Evolutionary conservation across 1,140 invertebrate species (phyloP).

Genomic region (Hycleus phaleratus): DNA sequence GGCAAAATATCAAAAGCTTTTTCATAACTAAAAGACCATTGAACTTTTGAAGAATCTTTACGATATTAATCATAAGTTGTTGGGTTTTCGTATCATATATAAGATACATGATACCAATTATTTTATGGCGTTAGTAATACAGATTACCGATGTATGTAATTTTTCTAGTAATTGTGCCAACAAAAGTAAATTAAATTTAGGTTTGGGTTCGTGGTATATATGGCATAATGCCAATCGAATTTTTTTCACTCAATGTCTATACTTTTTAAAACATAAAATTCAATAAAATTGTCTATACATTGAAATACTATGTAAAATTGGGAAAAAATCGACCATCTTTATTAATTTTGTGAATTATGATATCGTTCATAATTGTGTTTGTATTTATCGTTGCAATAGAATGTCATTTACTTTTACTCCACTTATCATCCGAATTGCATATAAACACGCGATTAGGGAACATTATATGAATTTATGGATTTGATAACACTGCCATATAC

Average conservation of each 20-base stretch:
- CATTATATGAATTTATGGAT: too few species aligned
- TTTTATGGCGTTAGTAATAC: slow-evolving; percentile 1
- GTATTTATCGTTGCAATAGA: too few species aligned
- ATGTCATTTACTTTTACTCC: too few species aligned
- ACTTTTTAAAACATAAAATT: not conserved
- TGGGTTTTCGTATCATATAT: not conserved
- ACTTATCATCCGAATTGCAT: too few species aligned
- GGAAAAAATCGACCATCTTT: too few species aligned
- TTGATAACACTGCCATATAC: too few species aligned
- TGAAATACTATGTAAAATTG: too few species aligned
- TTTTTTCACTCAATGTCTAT: not conserved
- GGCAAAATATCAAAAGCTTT: slow-evolving; percentile 8
- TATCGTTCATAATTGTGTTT: too few species aligned
- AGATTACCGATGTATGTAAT: slow-evolving; percentile 1
- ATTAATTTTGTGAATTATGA: too few species aligned
- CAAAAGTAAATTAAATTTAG: slow-evolving; percentile 11
- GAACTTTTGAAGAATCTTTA: slow-evolving; percentile 2
- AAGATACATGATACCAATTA: not conserved
- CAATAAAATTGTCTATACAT: too few species aligned
- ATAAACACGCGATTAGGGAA: too few species aligned
- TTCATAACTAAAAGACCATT: not conserved
- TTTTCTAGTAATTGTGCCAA: slow-evolving; percentile 10
- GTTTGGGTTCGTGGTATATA: slow-evolving; percentile 3
- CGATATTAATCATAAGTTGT: slow-evolving; percentile 3
- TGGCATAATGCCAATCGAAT: not conserved